Evolutionary conservation across 2,888 invertebrate species (phyloP).

Genomic region (Microctonus brassicae): DNA sequence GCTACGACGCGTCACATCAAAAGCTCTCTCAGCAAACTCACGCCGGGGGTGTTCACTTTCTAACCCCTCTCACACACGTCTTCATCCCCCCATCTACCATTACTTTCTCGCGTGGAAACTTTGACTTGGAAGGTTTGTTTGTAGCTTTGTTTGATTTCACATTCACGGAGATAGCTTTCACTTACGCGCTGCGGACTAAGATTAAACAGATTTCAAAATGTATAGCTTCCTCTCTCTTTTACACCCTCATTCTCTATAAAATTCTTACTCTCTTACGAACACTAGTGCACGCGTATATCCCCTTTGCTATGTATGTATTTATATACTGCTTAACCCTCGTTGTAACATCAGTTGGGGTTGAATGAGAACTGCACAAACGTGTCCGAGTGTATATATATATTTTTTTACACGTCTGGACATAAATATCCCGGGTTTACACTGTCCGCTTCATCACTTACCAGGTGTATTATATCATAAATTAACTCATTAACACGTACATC

Average conservation of each 20-base stretch:
- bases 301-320: conserved; percentile 29
- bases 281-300: background rate
- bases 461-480: conserved; percentile 1
- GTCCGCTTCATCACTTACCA: conserved; percentile 11
- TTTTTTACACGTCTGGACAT: conserved; percentile 21
- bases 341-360: background rate
- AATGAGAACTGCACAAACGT: conserved; percentile 7
- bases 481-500: conserved; percentile 3
- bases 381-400: background rate
- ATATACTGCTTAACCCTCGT: conserved; percentile 10
- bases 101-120: conserved; percentile 50
- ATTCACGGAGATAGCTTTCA: conserved; percentile 69
- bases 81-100: conserved; percentile 25
- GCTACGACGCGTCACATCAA: conserved; percentile 35
- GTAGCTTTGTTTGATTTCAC: conserved; percentile 69
- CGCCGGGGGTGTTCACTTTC: conserved; percentile 34
- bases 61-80: conserved; percentile 41
- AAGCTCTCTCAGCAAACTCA: conserved; percentile 28
- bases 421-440: background rate
- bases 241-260: conserved; percentile 47
- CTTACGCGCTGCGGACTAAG: conserved; percentile 66
- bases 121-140: conserved; percentile 64
- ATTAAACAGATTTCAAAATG: conserved; percentile 70
- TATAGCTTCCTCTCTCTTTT: conserved; percentile 45
- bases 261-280: conserved; percentile 30